Conservation (phyloP, 2,797 vertebrate genomes). For the Myotis vivesi region DNA sequence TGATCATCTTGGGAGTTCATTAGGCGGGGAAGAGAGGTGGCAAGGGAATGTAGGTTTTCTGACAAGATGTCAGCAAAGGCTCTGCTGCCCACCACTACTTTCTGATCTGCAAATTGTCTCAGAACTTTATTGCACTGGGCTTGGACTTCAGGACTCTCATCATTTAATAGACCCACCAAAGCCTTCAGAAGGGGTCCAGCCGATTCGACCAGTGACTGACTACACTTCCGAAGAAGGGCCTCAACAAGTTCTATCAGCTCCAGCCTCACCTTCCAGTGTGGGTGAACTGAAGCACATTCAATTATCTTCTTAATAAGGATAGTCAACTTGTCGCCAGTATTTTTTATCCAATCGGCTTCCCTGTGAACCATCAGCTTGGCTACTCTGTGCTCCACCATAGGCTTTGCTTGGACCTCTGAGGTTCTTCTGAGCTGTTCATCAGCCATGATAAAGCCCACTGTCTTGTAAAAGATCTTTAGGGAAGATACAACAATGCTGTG, state of each 20-base stretch:
- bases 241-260: constrained; percentile 88
- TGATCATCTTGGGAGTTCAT: constrained; percentile 93
- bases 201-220: constrained; percentile 86
- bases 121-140: constrained; percentile 85
- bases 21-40: constrained; percentile 92
- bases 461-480: constrained; percentile 89
- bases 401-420: constrained; percentile 68
- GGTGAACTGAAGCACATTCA: constrained; percentile 88
- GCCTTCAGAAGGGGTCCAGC: constrained; percentile 89
- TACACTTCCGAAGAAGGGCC: constrained; percentile 87
- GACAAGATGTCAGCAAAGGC: constrained; percentile 90
- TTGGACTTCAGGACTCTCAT: constrained; percentile 89
- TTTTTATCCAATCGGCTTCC: constrained; percentile 89
- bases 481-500: constrained; percentile 87
- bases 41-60: constrained; percentile 92
- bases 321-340: constrained; percentile 86
- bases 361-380: constrained; percentile 88
- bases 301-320: constrained; percentile 89
- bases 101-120: constrained; percentile 82
- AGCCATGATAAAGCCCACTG: constrained; percentile 89
- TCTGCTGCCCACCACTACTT: constrained; percentile 79
- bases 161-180: constrained; percentile 90
- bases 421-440: constrained; percentile 87
- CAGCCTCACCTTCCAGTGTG: constrained; percentile 93
- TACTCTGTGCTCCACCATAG: constrained; percentile 77